These are phyloP conservation scores for Arizona elegans DNA, from an alignment of 2,113 vertebrate species.

Conservation along the genomic window DNA sequence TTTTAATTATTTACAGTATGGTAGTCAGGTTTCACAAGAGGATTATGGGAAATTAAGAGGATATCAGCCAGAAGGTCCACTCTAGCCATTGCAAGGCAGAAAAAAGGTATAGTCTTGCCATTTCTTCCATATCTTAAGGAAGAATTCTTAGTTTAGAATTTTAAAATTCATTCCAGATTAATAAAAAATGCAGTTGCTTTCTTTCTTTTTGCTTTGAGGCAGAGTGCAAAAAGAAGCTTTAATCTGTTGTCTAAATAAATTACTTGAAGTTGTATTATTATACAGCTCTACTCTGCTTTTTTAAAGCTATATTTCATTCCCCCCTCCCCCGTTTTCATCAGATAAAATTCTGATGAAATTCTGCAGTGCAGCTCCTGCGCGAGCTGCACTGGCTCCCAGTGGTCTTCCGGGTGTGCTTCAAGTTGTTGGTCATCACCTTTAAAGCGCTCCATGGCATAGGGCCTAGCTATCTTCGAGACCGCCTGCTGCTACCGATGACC, in stretches of 20 bases:
- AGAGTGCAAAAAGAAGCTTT: not conserved
- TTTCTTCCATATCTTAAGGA: not conserved
- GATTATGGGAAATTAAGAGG: not conserved
- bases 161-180: not conserved
- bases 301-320: not conserved
- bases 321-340: not conserved
- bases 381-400: too few species aligned
- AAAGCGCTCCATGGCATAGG: too few species aligned
- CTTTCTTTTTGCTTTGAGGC: not conserved
- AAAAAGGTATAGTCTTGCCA: not conserved
- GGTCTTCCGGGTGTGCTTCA: too few species aligned
- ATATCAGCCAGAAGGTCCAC: not conserved
- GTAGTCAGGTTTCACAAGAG: not conserved
- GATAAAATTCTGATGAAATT: not conserved
- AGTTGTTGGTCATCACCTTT: too few species aligned
- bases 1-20: not conserved
- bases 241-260: not conserved
- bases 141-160: not conserved
- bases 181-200: not conserved
- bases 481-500: too few species aligned
- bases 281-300: not conserved
- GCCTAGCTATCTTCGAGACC: too few species aligned
- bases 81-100: not conserved
- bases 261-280: not conserved
- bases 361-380: too few species aligned